Base-by-base conservation (phyloP, 2,888 invertebrate species). In the Mimumesa dahlbomi region DNA sequence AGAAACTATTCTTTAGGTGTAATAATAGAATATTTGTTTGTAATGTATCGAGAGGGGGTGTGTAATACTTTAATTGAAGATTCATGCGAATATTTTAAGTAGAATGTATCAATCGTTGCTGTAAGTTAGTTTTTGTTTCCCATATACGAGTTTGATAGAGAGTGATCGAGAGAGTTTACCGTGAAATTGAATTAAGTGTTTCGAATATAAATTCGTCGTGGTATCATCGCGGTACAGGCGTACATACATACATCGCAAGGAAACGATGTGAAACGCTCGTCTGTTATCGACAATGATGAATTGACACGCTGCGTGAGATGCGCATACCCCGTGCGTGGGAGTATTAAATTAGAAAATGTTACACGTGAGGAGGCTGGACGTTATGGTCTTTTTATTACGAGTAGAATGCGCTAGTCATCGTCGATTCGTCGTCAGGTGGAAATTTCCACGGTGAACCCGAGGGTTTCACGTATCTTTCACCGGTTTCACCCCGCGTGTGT, bases 261-360 rank as follows among this genome's bases (percentile, higher is more conserved):
- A 70, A 79, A 70, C 76, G 77, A 81, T 86, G 86, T 81, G 85
- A 86, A 86, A 74, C 66, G 67, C 49, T 81, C 73, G 82, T 73
- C 69, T 85, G 85, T 66, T 40, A 57, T 76, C 77, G 85, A 86
- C 86, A 85, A 76, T 85, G 85, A 86, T 77, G 77, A 85, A 87
- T 87, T 75, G 78, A 45, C 58, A 74, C 78, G 67, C 76, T 40
- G 29, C 67, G 45, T 36, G 52, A 53, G 69, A 65, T 63, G 43
- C 67, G 52, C 58, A 66, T 49, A 18, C n/a, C 57, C n/a, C 34
- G 16, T 46, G 59, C 49, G 38, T 43, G 53, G 45, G 62, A 62
- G 67, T 25, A 14, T 48, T 40, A 38, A 16, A 40, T 59, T 34
- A 53, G 50, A 42, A 62, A 65, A 64, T 54, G 25, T 57, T 57